A percentile compares a stretch with the other conserved stretches of the same genome.
Evolutionary conservation across 2,888 invertebrate genomes (phyloP).

Genomic region (Tiphia femorata): DNA sequence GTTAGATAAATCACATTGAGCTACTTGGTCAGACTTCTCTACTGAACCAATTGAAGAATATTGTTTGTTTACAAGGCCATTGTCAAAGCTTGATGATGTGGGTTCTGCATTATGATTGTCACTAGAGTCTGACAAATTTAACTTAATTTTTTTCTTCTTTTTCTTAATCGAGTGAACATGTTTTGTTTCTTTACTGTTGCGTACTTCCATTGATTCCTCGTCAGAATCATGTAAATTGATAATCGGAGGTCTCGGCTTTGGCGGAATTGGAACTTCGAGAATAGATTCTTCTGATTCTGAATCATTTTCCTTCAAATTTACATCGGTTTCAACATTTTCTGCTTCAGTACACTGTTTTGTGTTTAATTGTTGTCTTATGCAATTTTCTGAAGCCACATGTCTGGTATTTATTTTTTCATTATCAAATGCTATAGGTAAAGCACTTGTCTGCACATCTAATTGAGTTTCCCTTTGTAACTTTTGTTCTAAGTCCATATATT

Average conservation of each 20-base stretch:
- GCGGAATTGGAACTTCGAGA: conserved; percentile 62
- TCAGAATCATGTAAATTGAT: conserved; percentile 58
- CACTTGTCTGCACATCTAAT: not conserved
- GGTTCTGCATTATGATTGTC: not conserved
- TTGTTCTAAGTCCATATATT: conserved; percentile 7
- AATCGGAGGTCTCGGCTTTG: conserved; percentile 57
- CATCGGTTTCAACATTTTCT: no score
- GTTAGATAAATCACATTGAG: not conserved
- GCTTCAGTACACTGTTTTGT: conserved; percentile 18
- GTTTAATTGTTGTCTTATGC: no score
- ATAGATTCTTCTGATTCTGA: conserved; percentile 60
- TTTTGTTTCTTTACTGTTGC: no score
- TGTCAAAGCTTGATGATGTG: no score
- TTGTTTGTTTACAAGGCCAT: no score
- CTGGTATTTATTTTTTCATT: conserved; percentile 11
- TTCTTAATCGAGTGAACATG: no score
- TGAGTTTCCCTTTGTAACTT: conserved; percentile 1
- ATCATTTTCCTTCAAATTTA: conserved; percentile 11
- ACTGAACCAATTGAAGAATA: not conserved
- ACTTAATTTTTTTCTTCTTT: no score
- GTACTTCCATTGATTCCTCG: conserved; percentile 33
- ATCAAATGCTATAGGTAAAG: not conserved
- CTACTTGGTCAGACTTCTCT: no score
- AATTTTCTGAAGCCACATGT: conserved; percentile 17
- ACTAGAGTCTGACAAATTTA: no score